phyloP scores from a whole-genome alignment of 2,113 vertebrate species.

The Bubalus kerabau region DNA sequence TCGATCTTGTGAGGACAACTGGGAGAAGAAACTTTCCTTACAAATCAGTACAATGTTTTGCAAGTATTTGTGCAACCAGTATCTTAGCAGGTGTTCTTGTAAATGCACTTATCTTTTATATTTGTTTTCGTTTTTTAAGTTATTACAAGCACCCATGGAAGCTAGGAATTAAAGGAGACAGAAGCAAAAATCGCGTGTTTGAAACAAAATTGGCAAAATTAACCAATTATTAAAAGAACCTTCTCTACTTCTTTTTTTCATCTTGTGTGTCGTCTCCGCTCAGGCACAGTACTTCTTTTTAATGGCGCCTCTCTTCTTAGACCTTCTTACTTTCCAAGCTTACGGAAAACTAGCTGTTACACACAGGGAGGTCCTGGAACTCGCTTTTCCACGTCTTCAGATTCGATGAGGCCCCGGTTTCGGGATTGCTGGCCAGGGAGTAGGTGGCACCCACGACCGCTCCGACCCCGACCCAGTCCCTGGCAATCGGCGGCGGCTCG shows the following conservation, averaged over 20 bases:
- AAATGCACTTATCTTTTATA: background rate
- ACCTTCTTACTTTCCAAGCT: background rate
- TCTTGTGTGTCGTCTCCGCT: background rate
- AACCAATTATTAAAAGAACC: background rate
- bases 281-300: background rate
- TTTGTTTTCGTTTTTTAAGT: background rate
- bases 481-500: accelerated
- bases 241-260: background rate
- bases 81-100: background rate
- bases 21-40: background rate
- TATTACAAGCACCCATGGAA: background rate
- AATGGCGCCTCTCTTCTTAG: background rate
- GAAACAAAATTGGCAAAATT: background rate
- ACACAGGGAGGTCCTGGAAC: background rate
- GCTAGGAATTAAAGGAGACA: background rate
- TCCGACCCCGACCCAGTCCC: accelerated
- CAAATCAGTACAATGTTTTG: background rate
- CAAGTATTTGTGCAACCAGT: background rate
- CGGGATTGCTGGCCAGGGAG: accelerated
- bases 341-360: background rate
- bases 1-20: background rate
- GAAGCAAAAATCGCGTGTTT: background rate
- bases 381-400: background rate
- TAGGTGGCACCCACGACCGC: accelerated
- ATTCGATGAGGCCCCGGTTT: background rate